Conservation (phyloP, 2,797 vertebrate genomes). For the Xenopus petersii region DNA sequence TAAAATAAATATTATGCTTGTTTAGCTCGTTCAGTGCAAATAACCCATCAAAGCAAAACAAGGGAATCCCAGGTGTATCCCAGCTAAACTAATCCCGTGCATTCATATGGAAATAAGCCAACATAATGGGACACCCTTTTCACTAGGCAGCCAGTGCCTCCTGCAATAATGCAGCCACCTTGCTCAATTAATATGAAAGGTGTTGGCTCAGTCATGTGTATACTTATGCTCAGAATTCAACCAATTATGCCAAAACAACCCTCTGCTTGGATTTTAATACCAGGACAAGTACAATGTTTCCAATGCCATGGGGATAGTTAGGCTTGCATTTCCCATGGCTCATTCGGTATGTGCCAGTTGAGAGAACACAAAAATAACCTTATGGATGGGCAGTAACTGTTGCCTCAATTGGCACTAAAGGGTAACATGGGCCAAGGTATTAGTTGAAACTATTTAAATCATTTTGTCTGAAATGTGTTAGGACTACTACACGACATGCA, state of each 20-base stretch:
- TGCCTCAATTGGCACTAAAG: too few relatives aligned
- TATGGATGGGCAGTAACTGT: too few relatives aligned
- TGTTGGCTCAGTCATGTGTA: slow-evolving; percentile 6
- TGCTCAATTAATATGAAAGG: slow-evolving; percentile 33
- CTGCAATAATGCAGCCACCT: slow-evolving; percentile 10
- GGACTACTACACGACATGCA: too few relatives aligned
- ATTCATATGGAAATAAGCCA: slow-evolving; percentile 30
- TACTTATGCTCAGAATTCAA: slow-evolving; percentile 21
- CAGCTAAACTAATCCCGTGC: not conserved
- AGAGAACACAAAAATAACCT: too few relatives aligned
- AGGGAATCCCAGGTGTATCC: slow-evolving; percentile 24
- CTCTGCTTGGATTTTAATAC: not conserved
- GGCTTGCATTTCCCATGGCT: slow-evolving; percentile 31
- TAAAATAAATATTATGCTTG: slow-evolving; percentile 20
- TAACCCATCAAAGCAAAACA: not conserved
- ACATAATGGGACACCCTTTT: slow-evolving; percentile 1
- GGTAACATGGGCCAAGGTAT: too few relatives aligned
- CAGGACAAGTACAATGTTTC: slow-evolving; percentile 4
- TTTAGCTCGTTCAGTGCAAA: not conserved
- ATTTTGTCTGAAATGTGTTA: too few relatives aligned
- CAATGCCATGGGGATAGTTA: slow-evolving; percentile 18
- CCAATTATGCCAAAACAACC: not conserved
- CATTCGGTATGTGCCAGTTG: not conserved
- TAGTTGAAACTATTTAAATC: too few relatives aligned
- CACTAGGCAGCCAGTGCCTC: slow-evolving; percentile 19